phyloP scores from a whole-genome alignment of 2,888 invertebrate genomes.

The Mamestra brassicae region DNA sequence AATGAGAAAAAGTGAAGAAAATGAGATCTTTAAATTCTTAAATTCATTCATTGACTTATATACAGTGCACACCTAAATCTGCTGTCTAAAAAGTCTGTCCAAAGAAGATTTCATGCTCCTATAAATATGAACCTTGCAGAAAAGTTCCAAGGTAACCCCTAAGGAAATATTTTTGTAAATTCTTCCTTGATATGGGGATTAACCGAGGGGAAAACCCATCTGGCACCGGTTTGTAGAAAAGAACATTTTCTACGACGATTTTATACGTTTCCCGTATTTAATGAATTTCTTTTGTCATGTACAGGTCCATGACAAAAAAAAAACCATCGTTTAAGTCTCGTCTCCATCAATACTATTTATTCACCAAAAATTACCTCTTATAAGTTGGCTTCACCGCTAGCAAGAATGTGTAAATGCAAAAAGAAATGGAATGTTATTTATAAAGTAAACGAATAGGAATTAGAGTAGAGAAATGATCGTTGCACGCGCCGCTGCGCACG shows the following conservation, averaged over 20 bases:
- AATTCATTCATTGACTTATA: not conserved
- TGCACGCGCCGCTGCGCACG: constrained; percentile 61
- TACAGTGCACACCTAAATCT: not conserved
- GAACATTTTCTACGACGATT: not conserved
- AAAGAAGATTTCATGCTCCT: not conserved
- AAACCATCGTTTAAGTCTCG: not conserved
- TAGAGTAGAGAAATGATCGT: constrained; percentile 65
- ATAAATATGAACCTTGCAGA: not conserved
- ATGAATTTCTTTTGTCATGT: not conserved
- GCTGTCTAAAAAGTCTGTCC: not conserved
- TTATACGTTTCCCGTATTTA: not conserved
- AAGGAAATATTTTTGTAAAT: not conserved
- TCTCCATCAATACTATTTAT: not conserved
- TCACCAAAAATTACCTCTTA: not conserved
- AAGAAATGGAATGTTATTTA: constrained; percentile 53
- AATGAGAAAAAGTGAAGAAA: not conserved
- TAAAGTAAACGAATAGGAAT: constrained; percentile 53
- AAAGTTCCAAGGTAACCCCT: not conserved
- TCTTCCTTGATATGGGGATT: not conserved
- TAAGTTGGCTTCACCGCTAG: not conserved
- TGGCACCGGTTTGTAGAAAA: not conserved
- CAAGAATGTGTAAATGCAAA: constrained; percentile 22
- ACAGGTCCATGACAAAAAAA: not conserved
- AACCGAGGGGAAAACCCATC: not conserved
- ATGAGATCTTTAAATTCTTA: not conserved